Base-by-base conservation (phyloP, 2,113 vertebrate species). In the Prionailurus bengalensis region DNA sequence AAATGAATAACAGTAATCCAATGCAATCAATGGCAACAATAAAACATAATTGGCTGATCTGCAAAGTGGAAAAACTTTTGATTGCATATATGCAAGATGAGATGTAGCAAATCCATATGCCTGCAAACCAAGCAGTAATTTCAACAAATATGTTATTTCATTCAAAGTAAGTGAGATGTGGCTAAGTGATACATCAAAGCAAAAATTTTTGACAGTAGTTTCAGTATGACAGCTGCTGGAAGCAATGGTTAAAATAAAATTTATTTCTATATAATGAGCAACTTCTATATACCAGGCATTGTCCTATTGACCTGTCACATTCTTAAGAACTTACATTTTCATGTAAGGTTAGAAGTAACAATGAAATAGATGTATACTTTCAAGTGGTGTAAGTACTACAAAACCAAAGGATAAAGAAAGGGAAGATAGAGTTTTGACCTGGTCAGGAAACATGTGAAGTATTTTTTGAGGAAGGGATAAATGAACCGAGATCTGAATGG, bases 21-120 rank as follows among this genome's bases (percentile, higher is more conserved):
- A 92, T 74, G 42, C 86, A 98, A 96, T 96, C 95, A 97, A 87
- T 97, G 96, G 33, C 48, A 94, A 96, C 79, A 96, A 97, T 96
- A 90, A 82, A 93, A 89, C 53, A 65, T 94, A 97, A 98, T 31
- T 86, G 78, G 48, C 71, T 96, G 94, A 92, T 90, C 68, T 92
- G 29, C 55, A 93, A 71, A 93, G 39, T 92, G 27, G 51, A 97
- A 95, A 96, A 92, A 51, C 25, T 89, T 97, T 89, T 96, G 97
- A 97, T 96, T 97, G 91, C 74, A 85, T 95, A 65, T 81, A 90
- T 81, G n/a, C 79, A 95, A 93, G 71, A 92, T 95, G 29, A 91
- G 53, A 94, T 93, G 78, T 45, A 63, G 45, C 55, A 96, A 89
- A 96, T 92, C 48, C 33, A 89, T 92, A 95, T 80, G 82, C 63